Conservation (phyloP, 2,113 vertebrate species). For the Furnarius figulus region DNA sequence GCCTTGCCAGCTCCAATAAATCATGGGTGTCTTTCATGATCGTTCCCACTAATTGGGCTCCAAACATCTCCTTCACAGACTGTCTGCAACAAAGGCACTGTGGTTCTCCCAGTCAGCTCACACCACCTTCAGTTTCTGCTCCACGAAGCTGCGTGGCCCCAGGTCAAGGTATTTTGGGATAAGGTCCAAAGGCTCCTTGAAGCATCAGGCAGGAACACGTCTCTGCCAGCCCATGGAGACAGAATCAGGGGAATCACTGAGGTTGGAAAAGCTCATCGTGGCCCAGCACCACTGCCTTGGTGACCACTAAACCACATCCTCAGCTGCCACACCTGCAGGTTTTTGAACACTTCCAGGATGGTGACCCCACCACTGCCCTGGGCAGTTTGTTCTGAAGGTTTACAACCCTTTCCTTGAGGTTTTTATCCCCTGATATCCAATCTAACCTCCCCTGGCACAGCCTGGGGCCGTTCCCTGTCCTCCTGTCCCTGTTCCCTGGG, state of each 20-base stretch:
- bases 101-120: background rate
- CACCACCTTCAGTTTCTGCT: too few species aligned
- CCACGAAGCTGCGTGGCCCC: background rate
- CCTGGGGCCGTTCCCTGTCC: background rate
- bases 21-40: background rate
- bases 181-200: background rate
- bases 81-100: background rate
- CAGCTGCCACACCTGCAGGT: background rate
- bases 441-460: background rate
- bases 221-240: background rate
- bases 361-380: background rate
- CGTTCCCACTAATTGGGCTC: background rate
- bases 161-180: background rate
- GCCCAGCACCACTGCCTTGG: background rate
- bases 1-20: background rate
- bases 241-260: background rate
- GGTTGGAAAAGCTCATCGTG: too few species aligned
- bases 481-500: background rate
- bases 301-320: background rate
- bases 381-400: background rate
- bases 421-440: background rate
- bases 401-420: background rate
- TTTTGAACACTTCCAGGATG: background rate
- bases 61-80: background rate
- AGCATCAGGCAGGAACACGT: background rate